Base-by-base conservation (phyloP, 2,888 invertebrate genomes). In the Xestoiulus laeticollis region DNA sequence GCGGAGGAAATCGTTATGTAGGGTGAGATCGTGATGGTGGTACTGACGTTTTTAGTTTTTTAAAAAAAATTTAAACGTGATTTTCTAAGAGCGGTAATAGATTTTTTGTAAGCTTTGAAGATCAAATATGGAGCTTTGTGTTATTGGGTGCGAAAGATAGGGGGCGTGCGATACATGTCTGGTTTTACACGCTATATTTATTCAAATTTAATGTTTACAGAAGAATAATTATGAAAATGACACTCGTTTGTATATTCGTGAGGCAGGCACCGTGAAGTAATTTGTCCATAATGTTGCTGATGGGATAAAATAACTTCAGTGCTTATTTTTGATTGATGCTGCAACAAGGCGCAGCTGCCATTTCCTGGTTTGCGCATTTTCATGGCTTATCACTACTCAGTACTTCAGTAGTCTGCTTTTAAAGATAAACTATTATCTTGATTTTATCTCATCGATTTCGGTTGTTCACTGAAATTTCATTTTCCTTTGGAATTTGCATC, bases 321-420 rank as follows among this genome's bases (percentile, higher is more conserved):
- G 12, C 8, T 5, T 68, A 12, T 26, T 26, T 26, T 26, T 14
- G 26, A 26, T 26, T 68, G 68, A n/a, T 14, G 26, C 26, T 68
- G 26, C 68, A 68, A 26, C 59, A 22, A 22, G 22, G 59, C 59
- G 10, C 26, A 26, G 68, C 68, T 68, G 68, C 68, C 68, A 14
- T 68, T 68, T 68, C 68, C 68, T 26, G 68, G 68, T 68, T 68
- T 30, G 68, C 68, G 68, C 68, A 68, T 68, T 68, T 68, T 68
- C 68, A 26, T 26, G 26, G 68, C 68, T 68, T 68, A 68, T 68
- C 68, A 26, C n/a, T 26, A 10, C 68, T 68, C 48, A 19, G 48
- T 48, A 16, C 16, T 48, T 19, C 26, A 68, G 68, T n/a, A 59
- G 59, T n/a, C 68, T 14, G 10, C n/a, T 26, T 68, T 26, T 68